phyloP scores from a whole-genome alignment of 2,113 vertebrate species.

The Saguinus imperator region DNA sequence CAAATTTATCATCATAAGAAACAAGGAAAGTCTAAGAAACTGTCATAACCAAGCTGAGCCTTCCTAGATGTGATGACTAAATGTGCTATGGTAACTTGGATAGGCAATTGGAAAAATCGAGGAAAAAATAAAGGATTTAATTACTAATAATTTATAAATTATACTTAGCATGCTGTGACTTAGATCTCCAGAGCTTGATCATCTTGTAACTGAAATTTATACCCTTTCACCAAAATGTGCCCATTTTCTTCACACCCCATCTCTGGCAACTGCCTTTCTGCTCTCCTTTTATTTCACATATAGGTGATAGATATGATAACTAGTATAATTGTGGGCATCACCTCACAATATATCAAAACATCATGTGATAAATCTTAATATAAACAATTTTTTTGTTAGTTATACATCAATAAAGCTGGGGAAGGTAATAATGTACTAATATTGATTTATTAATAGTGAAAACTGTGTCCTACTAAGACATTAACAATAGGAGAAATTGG shows the following conservation, averaged over 20 bases:
- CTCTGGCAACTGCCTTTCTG: not conserved
- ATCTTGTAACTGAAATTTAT: not conserved
- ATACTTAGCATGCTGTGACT: not conserved
- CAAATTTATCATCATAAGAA: too few relatives aligned
- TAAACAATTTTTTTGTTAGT: not conserved
- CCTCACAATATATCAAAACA: not conserved
- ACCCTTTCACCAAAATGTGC: not conserved
- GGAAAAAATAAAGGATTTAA: not conserved
- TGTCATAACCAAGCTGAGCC: not conserved
- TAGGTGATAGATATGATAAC: not conserved
- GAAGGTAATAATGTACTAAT: too few relatives aligned
- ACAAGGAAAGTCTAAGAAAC: not conserved
- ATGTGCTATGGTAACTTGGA: not conserved
- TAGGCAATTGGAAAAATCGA: too few relatives aligned
- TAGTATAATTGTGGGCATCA: not conserved
- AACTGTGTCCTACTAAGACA: not conserved
- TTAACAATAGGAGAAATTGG: not conserved
- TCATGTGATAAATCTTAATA: too few relatives aligned
- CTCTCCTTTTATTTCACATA: not conserved
- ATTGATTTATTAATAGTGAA: not conserved
- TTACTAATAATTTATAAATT: not conserved
- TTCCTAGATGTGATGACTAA: not conserved
- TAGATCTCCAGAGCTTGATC: not conserved
- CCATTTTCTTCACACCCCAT: not conserved
- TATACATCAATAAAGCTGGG: not conserved